Evolutionary conservation across 2,888 invertebrate species (phyloP).

Genomic region (Xestia sexstrigata): DNA sequence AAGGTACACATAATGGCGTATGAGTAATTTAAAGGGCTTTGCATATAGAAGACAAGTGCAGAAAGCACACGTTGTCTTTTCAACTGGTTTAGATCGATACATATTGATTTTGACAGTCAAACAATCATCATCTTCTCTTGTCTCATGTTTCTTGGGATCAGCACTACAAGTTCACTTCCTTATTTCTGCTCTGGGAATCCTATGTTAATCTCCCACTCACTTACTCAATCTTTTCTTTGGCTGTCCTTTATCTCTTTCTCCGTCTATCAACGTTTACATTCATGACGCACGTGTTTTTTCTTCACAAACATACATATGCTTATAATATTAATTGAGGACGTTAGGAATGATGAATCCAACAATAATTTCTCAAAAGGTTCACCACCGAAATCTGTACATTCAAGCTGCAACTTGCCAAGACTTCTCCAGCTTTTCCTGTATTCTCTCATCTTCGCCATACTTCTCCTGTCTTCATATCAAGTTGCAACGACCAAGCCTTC

Average conservation of each 20-base stretch:
- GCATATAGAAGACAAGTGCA: conserved; percentile 11
- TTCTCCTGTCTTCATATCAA: not conserved
- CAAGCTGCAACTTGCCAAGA: not conserved
- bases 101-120: not conserved
- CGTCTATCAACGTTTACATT: not conserved
- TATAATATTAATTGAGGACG: not conserved
- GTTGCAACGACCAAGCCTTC: conserved; percentile 15
- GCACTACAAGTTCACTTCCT: not conserved
- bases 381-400: not conserved
- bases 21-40: conserved; percentile 35
- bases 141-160: not conserved
- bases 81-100: not conserved
- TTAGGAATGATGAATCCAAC: not conserved
- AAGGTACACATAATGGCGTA: conserved; percentile 56
- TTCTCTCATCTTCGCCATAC: not conserved
- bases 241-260: not conserved
- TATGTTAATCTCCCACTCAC: not conserved
- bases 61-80: conserved; percentile 29
- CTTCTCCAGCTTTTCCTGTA: not conserved
- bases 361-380: not conserved
- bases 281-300: not conserved
- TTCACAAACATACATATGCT: not conserved
- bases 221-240: not conserved
- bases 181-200: not conserved
- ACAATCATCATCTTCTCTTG: not conserved